phyloP scores from a whole-genome alignment of 2,797 vertebrate species.

The Ispidina lecontei region DNA sequence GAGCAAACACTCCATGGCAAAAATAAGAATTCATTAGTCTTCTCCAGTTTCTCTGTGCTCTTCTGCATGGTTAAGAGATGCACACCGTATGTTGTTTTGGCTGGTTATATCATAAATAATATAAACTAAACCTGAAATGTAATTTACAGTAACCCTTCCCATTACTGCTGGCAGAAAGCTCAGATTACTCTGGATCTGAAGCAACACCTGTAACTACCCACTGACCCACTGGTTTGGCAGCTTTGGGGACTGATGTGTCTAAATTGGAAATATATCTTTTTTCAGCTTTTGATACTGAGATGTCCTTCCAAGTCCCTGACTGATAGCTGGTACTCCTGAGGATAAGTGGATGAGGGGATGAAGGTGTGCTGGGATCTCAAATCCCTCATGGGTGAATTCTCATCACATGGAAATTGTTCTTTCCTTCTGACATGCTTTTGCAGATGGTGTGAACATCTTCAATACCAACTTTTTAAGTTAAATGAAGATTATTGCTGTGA shows the following conservation, averaged over 20 bases:
- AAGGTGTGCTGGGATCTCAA: not conserved
- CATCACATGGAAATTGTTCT: not conserved
- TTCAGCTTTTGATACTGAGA: not conserved
- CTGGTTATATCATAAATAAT: not conserved
- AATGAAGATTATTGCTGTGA: not conserved
- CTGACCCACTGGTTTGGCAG: not conserved
- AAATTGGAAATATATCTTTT: not conserved
- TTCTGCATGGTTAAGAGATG: not conserved
- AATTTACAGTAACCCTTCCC: not conserved
- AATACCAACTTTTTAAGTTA: not conserved
- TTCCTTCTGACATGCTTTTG: not conserved
- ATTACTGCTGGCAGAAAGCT: not conserved
- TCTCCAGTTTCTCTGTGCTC: not conserved
- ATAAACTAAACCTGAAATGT: not conserved
- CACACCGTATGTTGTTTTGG: not conserved
- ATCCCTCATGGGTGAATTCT: not conserved
- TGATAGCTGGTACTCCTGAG: not conserved
- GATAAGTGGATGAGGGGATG: not conserved
- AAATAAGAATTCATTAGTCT: not conserved
- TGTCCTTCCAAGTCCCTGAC: not conserved
- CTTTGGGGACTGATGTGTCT: not conserved
- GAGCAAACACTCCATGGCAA: not conserved
- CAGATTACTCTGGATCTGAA: not conserved
- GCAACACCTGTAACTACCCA: not conserved
- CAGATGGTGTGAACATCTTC: fast-evolving